Evolutionary conservation across 1,140 invertebrate genomes (phyloP).

Genomic region (Atta colombica): DNA sequence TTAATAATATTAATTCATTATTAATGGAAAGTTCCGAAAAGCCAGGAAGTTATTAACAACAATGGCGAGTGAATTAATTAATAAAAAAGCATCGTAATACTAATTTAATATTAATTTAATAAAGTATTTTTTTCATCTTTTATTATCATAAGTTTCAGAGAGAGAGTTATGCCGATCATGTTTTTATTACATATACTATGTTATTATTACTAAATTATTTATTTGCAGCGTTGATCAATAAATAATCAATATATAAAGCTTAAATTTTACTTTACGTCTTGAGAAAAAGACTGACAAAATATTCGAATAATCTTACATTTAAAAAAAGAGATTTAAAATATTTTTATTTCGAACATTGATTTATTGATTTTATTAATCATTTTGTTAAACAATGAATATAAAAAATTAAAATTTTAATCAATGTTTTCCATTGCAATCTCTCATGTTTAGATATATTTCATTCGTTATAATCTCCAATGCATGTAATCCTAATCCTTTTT

Average conservation of each 20-base stretch:
- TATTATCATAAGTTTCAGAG: too few species aligned
- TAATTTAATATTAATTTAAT: too few species aligned
- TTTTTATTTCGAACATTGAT: not conserved
- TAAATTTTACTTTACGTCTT: not conserved
- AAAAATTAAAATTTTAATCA: not conserved
- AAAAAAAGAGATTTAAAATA: not conserved
- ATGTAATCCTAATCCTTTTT: not conserved
- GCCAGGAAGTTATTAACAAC: too few species aligned
- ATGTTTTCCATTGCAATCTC: not conserved
- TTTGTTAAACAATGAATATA: not conserved
- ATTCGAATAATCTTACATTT: not conserved
- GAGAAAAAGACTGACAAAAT: not conserved
- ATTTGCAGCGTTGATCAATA: not conserved
- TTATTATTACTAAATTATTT: not conserved
- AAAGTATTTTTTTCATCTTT: too few species aligned
- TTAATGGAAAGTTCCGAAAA: too few species aligned
- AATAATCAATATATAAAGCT: not conserved
- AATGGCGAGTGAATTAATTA: too few species aligned
- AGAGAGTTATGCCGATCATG: too few species aligned
- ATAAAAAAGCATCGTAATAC: too few species aligned
- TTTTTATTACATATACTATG: too few species aligned
- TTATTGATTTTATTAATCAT: not conserved
- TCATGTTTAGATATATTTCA: not conserved
- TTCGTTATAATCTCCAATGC: not conserved
- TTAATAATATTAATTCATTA: too few species aligned